A percentile compares a stretch with the other conserved stretches of the same genome.
Evolutionary conservation across 2,797 vertebrate species (phyloP).

Genomic region (Rhinoraja longicauda): DNA sequence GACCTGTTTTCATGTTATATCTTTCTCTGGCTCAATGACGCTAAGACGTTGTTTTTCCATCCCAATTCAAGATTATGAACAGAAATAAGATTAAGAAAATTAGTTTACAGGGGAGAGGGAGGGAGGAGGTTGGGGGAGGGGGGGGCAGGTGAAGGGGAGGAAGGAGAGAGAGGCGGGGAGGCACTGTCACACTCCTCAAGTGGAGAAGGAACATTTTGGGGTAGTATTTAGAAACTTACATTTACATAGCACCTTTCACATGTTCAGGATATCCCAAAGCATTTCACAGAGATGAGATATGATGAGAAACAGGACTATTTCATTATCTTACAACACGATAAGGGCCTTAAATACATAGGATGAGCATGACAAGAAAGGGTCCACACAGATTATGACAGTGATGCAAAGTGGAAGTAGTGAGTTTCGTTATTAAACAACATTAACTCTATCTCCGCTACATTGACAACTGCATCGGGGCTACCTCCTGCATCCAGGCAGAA

Average conservation of each 20-base stretch:
- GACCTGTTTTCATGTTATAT: too few species aligned
- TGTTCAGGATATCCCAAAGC: background rate
- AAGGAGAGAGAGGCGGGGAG: too few species aligned
- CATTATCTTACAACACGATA: background rate
- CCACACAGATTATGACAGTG: background rate
- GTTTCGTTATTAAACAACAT: background rate
- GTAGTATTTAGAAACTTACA: background rate
- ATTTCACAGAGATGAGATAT: background rate
- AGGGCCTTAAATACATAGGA: background rate
- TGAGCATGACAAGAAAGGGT: background rate
- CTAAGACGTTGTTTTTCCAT: too few species aligned
- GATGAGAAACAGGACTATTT: background rate
- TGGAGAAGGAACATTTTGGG: too few species aligned
- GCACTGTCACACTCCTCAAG: too few species aligned
- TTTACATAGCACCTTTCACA: background rate
- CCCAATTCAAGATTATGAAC: background rate
- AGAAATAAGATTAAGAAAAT: background rate
- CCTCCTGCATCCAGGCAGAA: too few species aligned
- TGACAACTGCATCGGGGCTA: too few species aligned
- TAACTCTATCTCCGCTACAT: too few species aligned
- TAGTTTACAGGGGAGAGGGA: background rate
- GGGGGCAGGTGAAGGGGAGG: too few species aligned
- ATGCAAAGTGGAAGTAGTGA: background rate
- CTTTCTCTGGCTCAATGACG: too few species aligned
- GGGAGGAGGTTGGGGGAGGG: too few species aligned